Base-by-base conservation (phyloP, 1,140 invertebrate genomes). In the Phymastichus coffea region DNA sequence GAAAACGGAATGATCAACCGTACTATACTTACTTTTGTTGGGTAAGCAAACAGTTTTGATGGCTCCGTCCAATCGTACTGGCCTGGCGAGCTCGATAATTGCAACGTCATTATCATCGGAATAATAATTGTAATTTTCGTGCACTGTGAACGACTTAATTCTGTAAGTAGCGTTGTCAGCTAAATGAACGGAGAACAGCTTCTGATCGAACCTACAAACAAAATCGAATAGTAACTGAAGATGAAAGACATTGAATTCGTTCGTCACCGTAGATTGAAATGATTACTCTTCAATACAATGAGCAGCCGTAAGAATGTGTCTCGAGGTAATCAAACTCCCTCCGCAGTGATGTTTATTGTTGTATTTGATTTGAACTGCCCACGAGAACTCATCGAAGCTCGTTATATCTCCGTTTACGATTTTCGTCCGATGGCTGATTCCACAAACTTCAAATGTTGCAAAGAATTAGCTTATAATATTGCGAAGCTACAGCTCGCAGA, bases 81-180 rank as follows among this genome's bases (percentile, higher is more conserved):
- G 82, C n/a, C 81, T 67, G 58, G 87, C 83, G 35, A 94, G 78
- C 48, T 86, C 83, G 17, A 94, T 75, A 1, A 94, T 75, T 0
- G 90, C 91, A 53, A 94, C 91, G 66, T 94, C 92, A 68, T 93
- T 90, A 70, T 92, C 86, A 64, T 86, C 89, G 1, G 83, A 89
- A 17, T 81, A 80, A 1, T 81, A 70, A 71, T 90, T 85, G 73
- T 88, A 93, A 37, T 86, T 78, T 14, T 87, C 83, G 66, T 93
- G 91, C 4, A 83, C 52, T 2, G 69, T 80, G 0, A 83, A 68
- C 1, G 72, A 73, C 20, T 77, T 79, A 0, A 84, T 66, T 1
- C 76, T 68, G 4, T 57, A 57, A 6, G 15, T 26, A 3, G 7
- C 19, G 4, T 76, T 81, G 59, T 82, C 74, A 17, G 79, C 74